Base-by-base conservation (phyloP, 1,140 invertebrate species). In the Megalopta genalis region DNA sequence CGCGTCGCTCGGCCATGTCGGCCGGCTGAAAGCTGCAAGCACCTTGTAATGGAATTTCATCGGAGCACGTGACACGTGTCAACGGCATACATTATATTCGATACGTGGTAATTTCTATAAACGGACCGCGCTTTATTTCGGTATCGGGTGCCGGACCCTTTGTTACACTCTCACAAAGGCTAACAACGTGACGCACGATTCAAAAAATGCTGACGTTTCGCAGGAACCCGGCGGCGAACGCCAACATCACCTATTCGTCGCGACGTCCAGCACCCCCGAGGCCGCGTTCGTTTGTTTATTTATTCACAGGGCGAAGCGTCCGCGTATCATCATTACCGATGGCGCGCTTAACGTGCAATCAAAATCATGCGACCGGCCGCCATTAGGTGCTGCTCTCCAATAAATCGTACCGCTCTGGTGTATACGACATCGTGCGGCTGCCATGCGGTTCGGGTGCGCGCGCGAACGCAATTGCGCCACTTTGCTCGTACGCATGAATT, bases 401-500 rank as follows among this genome's bases (percentile, higher is more conserved):
- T 81, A 81, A 81, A 81, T 77, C 78, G 74, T 57, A 21, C 32
- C 54, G 23, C 74, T 46, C 32, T 32, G 32, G 32, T 62, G 77
- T 66, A 39, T 4, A 63, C 75, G 67, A 66, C 46, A 32, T 70
- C 52, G 52, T 14, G 67, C 66, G 66, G 68, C 18, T 27, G n/a
- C 63, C 21, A 37, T 62, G 60, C 16, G 10, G 39, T n/a, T 14
- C 21, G 32, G 32, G 32, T 1, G 32, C 32, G 32, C 63, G 78
- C 37, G 49, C 21, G 75, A 66, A 71, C 66, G 67, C 75, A 66
- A 67, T 65, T 77, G 79, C 79, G 54, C 42, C 79, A 59, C 67
- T 64, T 68, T 46, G 16, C 49, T 70, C 67, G 67, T 62, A 81
- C 75, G 80, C 75, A 81, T 81, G 75, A 62, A 77, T 78, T 81